Percentiles rank a stretch among this genome's conserved stretches.
These are phyloP conservation scores for Mionectes olivaceus DNA, from an alignment of 2,797 vertebrate species.

Conservation along the genomic window DNA sequence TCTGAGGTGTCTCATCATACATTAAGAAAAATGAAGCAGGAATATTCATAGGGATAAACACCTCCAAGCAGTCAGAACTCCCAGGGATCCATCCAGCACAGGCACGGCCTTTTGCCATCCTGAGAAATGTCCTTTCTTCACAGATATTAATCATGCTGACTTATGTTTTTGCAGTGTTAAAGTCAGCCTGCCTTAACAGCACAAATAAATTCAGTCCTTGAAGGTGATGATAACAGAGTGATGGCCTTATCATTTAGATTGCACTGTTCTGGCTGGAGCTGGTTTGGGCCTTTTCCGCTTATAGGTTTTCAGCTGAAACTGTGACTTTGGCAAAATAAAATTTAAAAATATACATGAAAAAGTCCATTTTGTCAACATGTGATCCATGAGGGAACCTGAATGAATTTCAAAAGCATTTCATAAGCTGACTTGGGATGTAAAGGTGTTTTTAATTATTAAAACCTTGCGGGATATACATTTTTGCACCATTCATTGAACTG, in stretches of 20 bases:
- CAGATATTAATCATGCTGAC: neutral
- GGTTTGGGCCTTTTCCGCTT: neutral
- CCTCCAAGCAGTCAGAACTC: neutral
- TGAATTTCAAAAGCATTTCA: conserved; percentile 20
- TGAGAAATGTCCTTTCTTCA: neutral
- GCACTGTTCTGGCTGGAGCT: neutral
- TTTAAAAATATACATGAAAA: conserved; percentile 1
- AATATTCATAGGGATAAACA: conserved; percentile 1
- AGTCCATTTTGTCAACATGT: conserved; percentile 27
- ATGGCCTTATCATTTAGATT: neutral
- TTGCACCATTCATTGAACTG: conserved; percentile 49
- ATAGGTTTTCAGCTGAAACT: neutral
- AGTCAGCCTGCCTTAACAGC: neutral
- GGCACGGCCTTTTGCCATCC: neutral
- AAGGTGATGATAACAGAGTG: conserved; percentile 13
- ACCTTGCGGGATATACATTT: conserved; percentile 33
- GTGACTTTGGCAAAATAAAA: conserved; percentile 33
- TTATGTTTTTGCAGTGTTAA: neutral
- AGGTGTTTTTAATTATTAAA: conserved; percentile 41
- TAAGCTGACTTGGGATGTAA: conserved; percentile 38
- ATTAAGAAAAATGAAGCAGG: neutral
- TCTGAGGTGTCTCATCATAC: neutral
- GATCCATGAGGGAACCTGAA: conserved; percentile 10
- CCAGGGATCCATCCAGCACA: neutral
- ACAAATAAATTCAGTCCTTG: conserved; percentile 9